Conservation (phyloP, 1,140 invertebrate species). For the Colletes gigas region DNA sequence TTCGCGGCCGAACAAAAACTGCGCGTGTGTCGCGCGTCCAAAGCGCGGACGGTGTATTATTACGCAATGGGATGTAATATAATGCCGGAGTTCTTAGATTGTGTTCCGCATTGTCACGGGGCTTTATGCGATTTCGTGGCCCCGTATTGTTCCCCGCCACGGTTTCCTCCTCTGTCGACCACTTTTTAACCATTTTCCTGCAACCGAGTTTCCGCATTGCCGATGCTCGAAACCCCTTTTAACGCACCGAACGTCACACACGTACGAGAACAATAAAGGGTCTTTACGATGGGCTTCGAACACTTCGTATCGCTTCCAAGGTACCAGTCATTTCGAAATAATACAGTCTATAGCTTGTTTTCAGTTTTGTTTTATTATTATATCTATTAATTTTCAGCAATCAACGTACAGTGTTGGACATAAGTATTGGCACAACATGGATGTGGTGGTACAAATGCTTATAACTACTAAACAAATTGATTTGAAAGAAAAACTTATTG, state of each 20-base stretch:
- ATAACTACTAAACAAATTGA: no score
- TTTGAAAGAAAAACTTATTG: no score
- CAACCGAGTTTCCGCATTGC: background rate
- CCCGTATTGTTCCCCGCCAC: conserved; percentile 15
- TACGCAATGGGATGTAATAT: conserved; percentile 43
- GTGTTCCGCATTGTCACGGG: conserved; percentile 42
- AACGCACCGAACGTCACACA: background rate
- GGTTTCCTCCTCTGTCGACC: background rate
- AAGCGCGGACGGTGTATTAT: conserved; percentile 42
- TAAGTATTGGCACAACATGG: no score
- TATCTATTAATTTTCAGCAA: no score
- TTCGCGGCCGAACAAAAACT: conserved; percentile 43
- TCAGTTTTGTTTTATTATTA: no score
- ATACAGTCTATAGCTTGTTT: no score
- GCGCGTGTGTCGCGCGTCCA: conserved; percentile 31
- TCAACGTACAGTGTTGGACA: no score
- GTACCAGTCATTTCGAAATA: no score
- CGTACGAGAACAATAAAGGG: background rate
- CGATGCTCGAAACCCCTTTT: conserved; percentile 8
- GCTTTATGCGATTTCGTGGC: conserved; percentile 48
- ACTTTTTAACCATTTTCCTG: conserved; percentile 5
- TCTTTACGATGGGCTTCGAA: no score
- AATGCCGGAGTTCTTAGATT: conserved; percentile 45
- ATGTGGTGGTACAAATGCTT: no score
- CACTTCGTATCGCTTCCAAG: background rate